Base-by-base conservation (phyloP, 30 jellyfish, hydroid and myxozoan species). In the Morbakka virulenta region DNA sequence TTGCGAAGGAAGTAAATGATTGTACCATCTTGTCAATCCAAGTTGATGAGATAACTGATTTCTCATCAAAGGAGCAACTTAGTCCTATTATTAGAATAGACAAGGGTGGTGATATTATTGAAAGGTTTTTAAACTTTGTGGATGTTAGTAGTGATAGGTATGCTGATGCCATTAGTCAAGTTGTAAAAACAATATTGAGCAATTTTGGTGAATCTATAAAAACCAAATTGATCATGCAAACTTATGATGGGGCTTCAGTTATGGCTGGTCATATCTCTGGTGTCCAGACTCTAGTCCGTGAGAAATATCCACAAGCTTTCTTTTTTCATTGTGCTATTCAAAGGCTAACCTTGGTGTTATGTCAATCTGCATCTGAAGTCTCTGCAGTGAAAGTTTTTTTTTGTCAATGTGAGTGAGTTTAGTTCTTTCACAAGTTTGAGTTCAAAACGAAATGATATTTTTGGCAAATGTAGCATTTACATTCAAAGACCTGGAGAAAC, bases 401-500 rank as follows among this genome's bases (percentile, higher is more conserved):
- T 75, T 75, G 86, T 77, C 27, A 75, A 51, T 35, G 79, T 75
- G 34, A 30, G 86, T 32, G 86, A 76, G 49, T 75, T 75, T 32
- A 75, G 79, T 67, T 21, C 11, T 4, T 75, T 75, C 62, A 52
- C 86, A 9, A 75, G 79, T 33, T 13, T 52, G 50, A 75, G 86
- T 31, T 79, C 87, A 2, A 76, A 62, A 34, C 53, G 68, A 49
- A 77, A 57, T 32, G 48, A 34, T 2, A 14, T 31, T 11, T 20
- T 76, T 2, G 22, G 79, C 9, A 30, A 2, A 0, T 67, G 62
- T 53, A 30, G 30, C 4, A 62, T 76, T 62, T 79, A 76, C 27
- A 76, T 76, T 27, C 79, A 67, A 14, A 52, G 20, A 28, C 87
- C 87, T 52, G 87, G 87, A 11, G 87, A 76, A 32, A 76, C 87